A percentile compares a stretch with the other conserved stretches of the same genome.
These are phyloP conservation scores for Pogoniulus pusillus DNA, from an alignment of 2,797 vertebrate species.

Conservation along the genomic window DNA sequence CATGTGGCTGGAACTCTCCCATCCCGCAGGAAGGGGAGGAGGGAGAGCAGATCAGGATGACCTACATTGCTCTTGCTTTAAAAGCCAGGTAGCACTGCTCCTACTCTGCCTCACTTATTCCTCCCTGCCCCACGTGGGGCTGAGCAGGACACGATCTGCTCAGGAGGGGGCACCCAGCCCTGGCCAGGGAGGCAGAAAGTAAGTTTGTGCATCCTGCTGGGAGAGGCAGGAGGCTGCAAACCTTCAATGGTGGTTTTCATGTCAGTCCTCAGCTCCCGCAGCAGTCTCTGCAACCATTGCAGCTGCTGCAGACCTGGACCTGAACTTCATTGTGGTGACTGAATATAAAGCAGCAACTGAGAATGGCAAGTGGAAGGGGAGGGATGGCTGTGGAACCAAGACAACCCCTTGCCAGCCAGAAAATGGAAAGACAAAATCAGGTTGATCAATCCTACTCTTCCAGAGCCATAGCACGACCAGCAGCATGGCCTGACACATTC, in stretches of 20 bases:
- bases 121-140: background rate
- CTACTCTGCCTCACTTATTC: background rate
- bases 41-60: background rate
- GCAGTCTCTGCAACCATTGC: rapidly evolving
- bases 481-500: background rate
- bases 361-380: background rate
- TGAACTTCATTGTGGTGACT: background rate
- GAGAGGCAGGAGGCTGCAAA: background rate
- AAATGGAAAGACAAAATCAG: background rate
- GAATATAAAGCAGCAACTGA: background rate
- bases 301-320: background rate
- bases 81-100: background rate
- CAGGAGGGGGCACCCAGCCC: background rate
- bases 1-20: rapidly evolving
- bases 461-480: background rate
- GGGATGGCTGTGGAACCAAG: background rate
- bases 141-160: no score
- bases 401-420: background rate
- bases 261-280: background rate
- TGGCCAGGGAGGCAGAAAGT: background rate
- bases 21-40: background rate
- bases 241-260: background rate
- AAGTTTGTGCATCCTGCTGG: background rate
- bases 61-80: background rate
- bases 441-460: background rate